Evolutionary conservation across 2,113 vertebrate species (phyloP).

Genomic region (Elephas maximus): DNA sequence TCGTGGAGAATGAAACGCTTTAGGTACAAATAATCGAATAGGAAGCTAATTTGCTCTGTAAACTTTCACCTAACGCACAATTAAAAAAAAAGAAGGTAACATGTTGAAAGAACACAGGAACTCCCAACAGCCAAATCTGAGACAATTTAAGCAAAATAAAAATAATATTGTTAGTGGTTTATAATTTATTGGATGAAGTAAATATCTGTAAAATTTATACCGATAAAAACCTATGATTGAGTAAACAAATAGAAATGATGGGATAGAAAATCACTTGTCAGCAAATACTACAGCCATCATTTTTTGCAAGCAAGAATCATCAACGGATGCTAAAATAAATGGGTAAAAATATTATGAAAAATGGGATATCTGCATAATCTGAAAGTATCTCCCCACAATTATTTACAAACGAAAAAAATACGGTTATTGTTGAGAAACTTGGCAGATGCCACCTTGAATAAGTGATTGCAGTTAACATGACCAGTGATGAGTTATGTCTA

Average conservation of each 20-base stretch:
- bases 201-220: too few relatives aligned
- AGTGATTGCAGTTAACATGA: not conserved
- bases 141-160: not conserved
- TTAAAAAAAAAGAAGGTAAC: not conserved
- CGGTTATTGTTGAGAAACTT: not conserved
- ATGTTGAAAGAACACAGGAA: not conserved
- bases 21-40: too few relatives aligned
- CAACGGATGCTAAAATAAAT: not conserved
- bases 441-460: not conserved
- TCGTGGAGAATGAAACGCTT: too few relatives aligned
- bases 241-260: not conserved
- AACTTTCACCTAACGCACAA: too few relatives aligned
- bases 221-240: not conserved
- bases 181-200: not conserved
- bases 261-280: not conserved
- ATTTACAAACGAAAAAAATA: not conserved
- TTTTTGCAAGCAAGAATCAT: not conserved
- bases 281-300: not conserved
- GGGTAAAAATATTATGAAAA: not conserved
- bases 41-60: too few relatives aligned
- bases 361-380: not conserved
- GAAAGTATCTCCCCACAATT: not conserved
- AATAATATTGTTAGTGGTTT: too few relatives aligned
- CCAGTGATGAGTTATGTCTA: too few relatives aligned
- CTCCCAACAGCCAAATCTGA: not conserved